Conservation (phyloP, 2,797 vertebrate species). For the Ataeniobius toweri region DNA sequence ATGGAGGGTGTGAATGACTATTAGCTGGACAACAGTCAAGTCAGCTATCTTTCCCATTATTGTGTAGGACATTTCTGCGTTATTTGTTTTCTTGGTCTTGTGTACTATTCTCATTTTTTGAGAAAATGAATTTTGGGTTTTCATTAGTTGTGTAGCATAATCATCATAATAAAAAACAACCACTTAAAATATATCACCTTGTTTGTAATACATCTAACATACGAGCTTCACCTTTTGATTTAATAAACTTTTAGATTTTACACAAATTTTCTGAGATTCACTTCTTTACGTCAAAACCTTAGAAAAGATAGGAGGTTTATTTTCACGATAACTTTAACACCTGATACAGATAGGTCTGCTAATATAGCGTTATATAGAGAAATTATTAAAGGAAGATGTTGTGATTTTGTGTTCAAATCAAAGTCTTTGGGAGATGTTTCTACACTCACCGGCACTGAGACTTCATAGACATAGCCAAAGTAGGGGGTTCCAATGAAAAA, state of each 20-base stretch:
- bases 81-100: background rate
- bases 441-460: conserved; percentile 86
- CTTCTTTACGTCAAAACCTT: background rate
- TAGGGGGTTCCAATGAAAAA: conserved; percentile 91
- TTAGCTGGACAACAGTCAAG: background rate
- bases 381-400: background rate
- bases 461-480: conserved; percentile 93
- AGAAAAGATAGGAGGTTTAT: background rate
- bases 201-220: background rate
- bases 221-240: background rate
- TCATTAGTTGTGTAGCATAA: background rate
- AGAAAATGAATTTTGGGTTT: background rate
- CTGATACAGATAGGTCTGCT: background rate
- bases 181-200: background rate
- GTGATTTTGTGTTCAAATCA: background rate
- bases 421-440: background rate
- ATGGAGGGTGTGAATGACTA: background rate
- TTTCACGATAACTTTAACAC: background rate
- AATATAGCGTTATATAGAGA: background rate
- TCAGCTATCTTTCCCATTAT: background rate
- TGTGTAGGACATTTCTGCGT: background rate
- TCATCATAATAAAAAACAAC: background rate
- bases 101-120: background rate
- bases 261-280: background rate
- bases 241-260: background rate